A percentile compares a stretch with the other conserved stretches of the same genome.
These are phyloP conservation scores for Solenodon paradoxus DNA, from an alignment of 2,113 vertebrate species.

Conservation along the genomic window DNA sequence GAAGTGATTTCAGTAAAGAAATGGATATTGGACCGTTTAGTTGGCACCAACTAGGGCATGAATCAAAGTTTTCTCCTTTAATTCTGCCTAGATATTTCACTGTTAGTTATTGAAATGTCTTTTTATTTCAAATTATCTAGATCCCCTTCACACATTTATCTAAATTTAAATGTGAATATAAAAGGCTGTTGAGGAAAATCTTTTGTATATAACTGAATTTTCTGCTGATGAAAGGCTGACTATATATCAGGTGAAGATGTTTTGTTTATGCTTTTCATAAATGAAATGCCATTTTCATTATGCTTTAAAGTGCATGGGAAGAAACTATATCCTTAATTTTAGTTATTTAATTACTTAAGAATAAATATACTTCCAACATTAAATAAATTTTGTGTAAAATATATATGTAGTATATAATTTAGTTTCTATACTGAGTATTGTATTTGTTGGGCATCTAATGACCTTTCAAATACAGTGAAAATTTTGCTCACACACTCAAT, in stretches of 20 bases:
- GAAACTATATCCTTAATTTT: not conserved
- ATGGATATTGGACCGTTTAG: not conserved
- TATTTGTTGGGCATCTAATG: not conserved
- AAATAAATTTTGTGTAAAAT: not conserved
- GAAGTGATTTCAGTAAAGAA: not conserved
- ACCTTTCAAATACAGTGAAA: not conserved
- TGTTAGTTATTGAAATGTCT: not conserved
- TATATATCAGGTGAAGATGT: not conserved
- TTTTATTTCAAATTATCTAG: not conserved
- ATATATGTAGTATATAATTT: not conserved
- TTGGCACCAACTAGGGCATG: not conserved
- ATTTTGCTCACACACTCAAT: not conserved
- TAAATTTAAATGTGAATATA: not conserved
- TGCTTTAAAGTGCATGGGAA: not conserved
- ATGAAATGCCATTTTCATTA: not conserved
- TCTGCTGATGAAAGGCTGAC: not conserved
- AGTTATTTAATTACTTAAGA: not conserved
- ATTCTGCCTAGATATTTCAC: not conserved
- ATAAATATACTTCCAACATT: not conserved
- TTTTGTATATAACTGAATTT: not conserved
- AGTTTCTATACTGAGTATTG: not conserved
- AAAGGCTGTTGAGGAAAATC: not conserved
- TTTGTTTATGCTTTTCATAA: not conserved
- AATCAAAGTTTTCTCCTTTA: not conserved
- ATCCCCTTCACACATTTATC: not conserved